Evolutionary conservation across 2,113 vertebrate species (phyloP), one percentile per base, ranked within the genome.

Genomic region (Ammodytes marinus): DNA sequence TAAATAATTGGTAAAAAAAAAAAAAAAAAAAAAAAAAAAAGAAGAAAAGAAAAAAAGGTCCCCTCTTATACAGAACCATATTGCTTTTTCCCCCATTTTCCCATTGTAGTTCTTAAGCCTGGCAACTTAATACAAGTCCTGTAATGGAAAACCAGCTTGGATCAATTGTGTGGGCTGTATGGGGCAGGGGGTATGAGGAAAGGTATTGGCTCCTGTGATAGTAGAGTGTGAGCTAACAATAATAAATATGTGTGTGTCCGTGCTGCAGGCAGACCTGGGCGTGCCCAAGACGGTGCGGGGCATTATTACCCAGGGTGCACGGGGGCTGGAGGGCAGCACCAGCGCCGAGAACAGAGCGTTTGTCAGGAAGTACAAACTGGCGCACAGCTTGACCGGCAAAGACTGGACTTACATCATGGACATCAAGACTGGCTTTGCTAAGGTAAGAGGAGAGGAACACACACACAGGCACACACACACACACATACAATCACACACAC

Each of bases 351-450:
- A 97, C 86, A 94, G 97, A 54, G 98, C 98, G 0, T 99, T 99
- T 2, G 98, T 99, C 72, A 95, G 97, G 89, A 99, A 98, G 88
- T 99, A 99, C 93, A 97, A 97, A 77, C 95, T 99, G 80, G 94
- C 97, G 0, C 96, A 99, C 94, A 99, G 98, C 93, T 92, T 98
- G 88, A 97, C 95, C 0, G 97, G 97, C 87, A 96, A 96, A 86
- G 97, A 98, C 82, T 99, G 97, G 98, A 96, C 95, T 10, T 96
- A 95, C 80, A 94, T 99, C 88, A 95, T 92, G 17, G 98, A 99
- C 91, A 90, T 95, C 69, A 98, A 96, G 92, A 97, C 97, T 0
- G 95, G 95, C 75, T 95, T 97, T 58, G 93, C 97, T 46, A 99
- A 99, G 98, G 98, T 99, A 95, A 60, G 27, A 91, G 14, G 8